Percentiles rank a stretch among this genome's conserved stretches.
Conservation (phyloP, 2,888 invertebrate species). For the Cosmorhoe ocellata region DNA sequence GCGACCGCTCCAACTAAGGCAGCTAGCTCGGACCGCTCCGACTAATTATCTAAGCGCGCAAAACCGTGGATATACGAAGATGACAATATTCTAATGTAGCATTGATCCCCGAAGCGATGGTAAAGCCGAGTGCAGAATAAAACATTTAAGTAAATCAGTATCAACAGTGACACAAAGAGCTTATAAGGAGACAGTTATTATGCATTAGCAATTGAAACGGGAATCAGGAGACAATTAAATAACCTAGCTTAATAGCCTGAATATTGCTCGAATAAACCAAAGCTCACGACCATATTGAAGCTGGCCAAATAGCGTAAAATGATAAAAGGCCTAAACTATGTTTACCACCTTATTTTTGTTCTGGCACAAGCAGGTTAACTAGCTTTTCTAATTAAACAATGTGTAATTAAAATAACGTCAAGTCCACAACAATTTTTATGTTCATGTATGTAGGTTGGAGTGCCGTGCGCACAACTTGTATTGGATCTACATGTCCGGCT, state of each 20-base stretch:
- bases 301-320: no score
- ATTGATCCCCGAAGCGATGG: constrained; percentile 17
- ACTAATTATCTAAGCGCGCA: constrained; percentile 70
- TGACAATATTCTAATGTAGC: constrained; percentile 35
- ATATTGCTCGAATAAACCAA: no score
- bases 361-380: constrained; percentile 1
- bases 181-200: no score
- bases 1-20: constrained; percentile 70
- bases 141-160: no score
- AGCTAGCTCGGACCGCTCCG: constrained; percentile 60
- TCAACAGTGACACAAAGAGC: no score
- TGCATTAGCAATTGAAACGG: no score
- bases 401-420: constrained; percentile 58
- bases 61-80: constrained; percentile 64
- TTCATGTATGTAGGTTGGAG: constrained; percentile 73
- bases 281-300: no score
- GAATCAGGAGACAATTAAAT: no score
- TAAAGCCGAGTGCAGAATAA: constrained; percentile 30
- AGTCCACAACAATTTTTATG: constrained; percentile 64
- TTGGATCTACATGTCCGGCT: constrained; percentile 68
- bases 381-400: constrained; percentile 34
- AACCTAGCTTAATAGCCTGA: no score
- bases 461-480: constrained; percentile 75
- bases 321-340: no score
- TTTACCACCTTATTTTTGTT: background rate